These are phyloP conservation scores for Amblyopsis rosae DNA, from an alignment of 2,113 vertebrate species.

Conservation along the genomic window DNA sequence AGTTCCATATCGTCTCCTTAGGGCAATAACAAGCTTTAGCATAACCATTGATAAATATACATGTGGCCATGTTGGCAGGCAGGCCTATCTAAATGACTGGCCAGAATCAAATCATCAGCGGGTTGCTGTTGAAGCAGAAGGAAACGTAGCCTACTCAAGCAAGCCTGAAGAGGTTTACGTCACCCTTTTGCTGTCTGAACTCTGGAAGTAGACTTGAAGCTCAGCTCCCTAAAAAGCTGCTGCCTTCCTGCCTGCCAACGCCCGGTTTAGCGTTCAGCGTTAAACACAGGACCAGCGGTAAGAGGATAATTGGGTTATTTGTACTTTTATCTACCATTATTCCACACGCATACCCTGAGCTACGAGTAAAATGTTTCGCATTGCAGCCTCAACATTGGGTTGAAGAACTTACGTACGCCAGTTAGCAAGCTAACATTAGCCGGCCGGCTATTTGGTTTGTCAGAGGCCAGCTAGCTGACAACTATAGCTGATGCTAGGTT, in stretches of 20 bases:
- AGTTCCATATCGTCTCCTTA: no score
- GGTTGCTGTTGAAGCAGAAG: neutral
- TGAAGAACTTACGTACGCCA: neutral
- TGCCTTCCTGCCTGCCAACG: conserved; percentile 58
- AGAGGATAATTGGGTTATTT: neutral
- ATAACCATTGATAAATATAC: no score
- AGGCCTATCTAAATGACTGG: no score
- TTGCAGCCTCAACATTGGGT: neutral
- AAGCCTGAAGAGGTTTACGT: conserved; percentile 44
- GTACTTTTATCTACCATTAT: rapidly evolving
- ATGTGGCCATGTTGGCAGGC: no score
- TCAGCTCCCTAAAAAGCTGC: conserved; percentile 31
- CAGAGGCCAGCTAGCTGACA: conserved; percentile 3
- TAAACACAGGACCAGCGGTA: conserved; percentile 34
- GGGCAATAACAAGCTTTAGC: no score
- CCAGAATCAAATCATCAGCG: no score
- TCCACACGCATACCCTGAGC: no score
- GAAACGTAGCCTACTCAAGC: neutral
- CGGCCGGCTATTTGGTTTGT: conserved; percentile 22
- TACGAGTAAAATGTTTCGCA: neutral
- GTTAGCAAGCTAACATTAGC: conserved; percentile 22
- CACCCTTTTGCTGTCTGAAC: conserved; percentile 42
- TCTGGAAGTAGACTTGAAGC: conserved; percentile 1
- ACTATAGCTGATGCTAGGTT: no score
- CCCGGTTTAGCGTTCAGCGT: conserved; percentile 57